These are phyloP conservation scores for Telmatherina bonti DNA, from an alignment of 2,797 vertebrate genomes.

Conservation along the genomic window DNA sequence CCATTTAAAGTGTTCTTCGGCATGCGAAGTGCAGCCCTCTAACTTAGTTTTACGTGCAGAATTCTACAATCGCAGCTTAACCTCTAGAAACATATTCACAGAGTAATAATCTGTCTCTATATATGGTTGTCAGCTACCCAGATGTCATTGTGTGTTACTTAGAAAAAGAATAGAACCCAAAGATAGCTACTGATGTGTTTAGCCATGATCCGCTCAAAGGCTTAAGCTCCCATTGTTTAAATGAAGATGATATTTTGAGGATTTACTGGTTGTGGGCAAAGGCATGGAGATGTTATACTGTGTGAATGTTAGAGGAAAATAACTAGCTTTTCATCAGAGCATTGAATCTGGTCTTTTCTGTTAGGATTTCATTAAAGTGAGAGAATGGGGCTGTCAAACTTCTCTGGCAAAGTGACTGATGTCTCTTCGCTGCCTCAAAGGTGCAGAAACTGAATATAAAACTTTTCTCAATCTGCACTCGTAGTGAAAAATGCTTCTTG, in stretches of 20 bases:
- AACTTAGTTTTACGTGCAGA: background rate
- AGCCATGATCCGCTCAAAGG: slow-evolving; percentile 59
- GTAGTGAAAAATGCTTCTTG: slow-evolving; percentile 45
- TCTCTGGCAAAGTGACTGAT: slow-evolving; percentile 69
- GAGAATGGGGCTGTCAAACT: slow-evolving; percentile 67
- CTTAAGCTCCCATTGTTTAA: slow-evolving; percentile 62
- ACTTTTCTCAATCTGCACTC: slow-evolving; percentile 49
- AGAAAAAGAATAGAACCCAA: slow-evolving; percentile 8
- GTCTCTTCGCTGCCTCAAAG: slow-evolving; percentile 53
- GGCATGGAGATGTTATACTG: slow-evolving; percentile 35
- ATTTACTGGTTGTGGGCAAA: slow-evolving; percentile 54
- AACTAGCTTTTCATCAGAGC: slow-evolving; percentile 66
- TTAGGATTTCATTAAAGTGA: slow-evolving; percentile 76
- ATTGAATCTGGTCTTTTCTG: slow-evolving; percentile 68
- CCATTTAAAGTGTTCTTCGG: background rate
- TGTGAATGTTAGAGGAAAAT: slow-evolving; percentile 49
- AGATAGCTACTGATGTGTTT: slow-evolving; percentile 55
- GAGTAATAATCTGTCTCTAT: slow-evolving; percentile 41
- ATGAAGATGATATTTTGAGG: slow-evolving; percentile 66
- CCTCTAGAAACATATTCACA: slow-evolving; percentile 32
- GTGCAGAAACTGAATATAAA: slow-evolving; percentile 50
- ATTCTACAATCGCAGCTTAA: slow-evolving; percentile 16
- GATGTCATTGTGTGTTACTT: slow-evolving; percentile 23
- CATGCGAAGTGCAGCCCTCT: background rate
- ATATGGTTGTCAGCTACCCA: slow-evolving; percentile 23